These are phyloP conservation scores for Lophius piscatorius DNA, from an alignment of 2,113 vertebrate genomes.

Conservation along the genomic window DNA sequence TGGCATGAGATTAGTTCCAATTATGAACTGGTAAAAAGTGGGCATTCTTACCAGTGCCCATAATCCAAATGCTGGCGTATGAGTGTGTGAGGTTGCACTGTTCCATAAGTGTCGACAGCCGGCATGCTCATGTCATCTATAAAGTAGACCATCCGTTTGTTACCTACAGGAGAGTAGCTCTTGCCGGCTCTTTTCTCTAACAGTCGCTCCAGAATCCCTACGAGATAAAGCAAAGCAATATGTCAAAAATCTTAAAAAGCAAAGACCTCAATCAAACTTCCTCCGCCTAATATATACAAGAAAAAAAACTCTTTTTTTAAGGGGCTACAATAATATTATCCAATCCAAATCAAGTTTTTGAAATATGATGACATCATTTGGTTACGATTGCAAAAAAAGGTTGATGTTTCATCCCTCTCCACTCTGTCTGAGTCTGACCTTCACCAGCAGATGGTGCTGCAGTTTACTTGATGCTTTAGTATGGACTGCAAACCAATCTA, in stretches of 20 bases:
- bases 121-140: constrained; percentile 86
- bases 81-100: constrained; percentile 79
- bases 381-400: neutral
- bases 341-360: neutral
- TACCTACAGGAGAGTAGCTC: constrained; percentile 80
- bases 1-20: neutral
- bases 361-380: neutral
- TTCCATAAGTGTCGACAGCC: constrained; percentile 79
- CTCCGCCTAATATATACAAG: no score
- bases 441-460: constrained; percentile 72
- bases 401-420: neutral
- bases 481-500: neutral
- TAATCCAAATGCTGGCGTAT: constrained; percentile 83
- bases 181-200: constrained; percentile 84
- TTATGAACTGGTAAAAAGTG: neutral
- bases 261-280: no score
- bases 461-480: constrained; percentile 30
- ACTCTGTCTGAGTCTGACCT: neutral
- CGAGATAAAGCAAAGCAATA: constrained; percentile 25
- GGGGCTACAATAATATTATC: neutral
- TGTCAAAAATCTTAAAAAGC: neutral
- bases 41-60: constrained; percentile 78
- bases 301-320: no score
- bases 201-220: constrained; percentile 81
- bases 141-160: constrained; percentile 82